Evolutionary conservation across 2,888 invertebrate species (phyloP).

Genomic region (Lucinisca nassula): DNA sequence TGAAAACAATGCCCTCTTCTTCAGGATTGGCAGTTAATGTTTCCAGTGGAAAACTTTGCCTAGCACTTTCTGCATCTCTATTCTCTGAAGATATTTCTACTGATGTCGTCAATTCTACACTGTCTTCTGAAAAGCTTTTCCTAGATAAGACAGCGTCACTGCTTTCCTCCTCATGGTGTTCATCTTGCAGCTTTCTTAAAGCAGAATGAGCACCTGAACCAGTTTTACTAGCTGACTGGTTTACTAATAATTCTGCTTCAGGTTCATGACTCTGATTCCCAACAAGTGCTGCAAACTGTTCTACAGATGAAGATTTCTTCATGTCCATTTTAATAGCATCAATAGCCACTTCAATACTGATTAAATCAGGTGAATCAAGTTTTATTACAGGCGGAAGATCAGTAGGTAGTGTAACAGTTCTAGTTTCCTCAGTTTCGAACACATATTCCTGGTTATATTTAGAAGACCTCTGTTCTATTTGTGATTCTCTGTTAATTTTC

Average conservation of each 20-base stretch:
- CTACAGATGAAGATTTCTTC: slow-evolving; percentile 19
- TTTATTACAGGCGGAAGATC: slow-evolving; percentile 79
- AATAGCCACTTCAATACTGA: slow-evolving; percentile 60
- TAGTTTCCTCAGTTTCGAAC: slow-evolving; percentile 22
- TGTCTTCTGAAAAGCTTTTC: slow-evolving; percentile 10
- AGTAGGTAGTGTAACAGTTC: slow-evolving; percentile 26
- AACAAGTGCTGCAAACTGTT: slow-evolving; percentile 29
- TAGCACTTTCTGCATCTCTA: slow-evolving; percentile 7
- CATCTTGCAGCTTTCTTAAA: slow-evolving; percentile 40
- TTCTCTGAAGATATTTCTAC: neutral
- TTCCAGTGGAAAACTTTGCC: neutral
- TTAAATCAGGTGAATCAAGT: slow-evolving; percentile 76
- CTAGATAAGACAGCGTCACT: slow-evolving; percentile 38
- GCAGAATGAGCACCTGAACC: slow-evolving; percentile 61
- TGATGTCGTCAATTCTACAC: neutral
- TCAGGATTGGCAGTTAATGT: neutral
- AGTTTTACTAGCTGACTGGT: slow-evolving; percentile 46
- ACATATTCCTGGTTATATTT: slow-evolving; percentile 42
- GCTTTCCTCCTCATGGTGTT: slow-evolving; percentile 32
- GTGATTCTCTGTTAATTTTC: slow-evolving; percentile 47
- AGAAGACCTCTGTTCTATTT: slow-evolving; percentile 19
- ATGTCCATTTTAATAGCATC: neutral
- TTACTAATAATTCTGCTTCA: slow-evolving; percentile 15
- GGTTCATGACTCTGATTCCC: slow-evolving; percentile 14
- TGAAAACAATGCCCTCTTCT: slow-evolving; percentile 78